A percentile compares a stretch with the other conserved stretches of the same genome.
Evolutionary conservation across 2,888 invertebrate species (phyloP).

Genomic region (Metopia argyrocephala): DNA sequence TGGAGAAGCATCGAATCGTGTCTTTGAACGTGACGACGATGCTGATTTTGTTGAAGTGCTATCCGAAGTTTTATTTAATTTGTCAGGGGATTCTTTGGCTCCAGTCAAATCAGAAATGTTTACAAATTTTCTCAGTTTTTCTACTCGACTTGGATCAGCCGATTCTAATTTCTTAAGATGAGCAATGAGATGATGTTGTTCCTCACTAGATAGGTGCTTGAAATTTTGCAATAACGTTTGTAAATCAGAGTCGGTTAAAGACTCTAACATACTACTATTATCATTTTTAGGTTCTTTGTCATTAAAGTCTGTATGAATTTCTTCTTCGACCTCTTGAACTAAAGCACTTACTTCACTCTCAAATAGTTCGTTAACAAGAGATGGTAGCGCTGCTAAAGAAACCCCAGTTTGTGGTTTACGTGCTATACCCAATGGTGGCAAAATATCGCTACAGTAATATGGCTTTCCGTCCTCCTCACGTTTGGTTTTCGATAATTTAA

Average conservation of each 20-base stretch:
- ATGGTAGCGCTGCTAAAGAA: conserved; percentile 65
- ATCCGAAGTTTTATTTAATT: conserved; percentile 45
- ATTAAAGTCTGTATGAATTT: conserved; percentile 69
- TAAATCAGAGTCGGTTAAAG: conserved; percentile 88
- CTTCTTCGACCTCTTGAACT: conserved; percentile 70
- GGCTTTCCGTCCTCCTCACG: conserved; percentile 65
- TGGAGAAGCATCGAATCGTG: conserved; percentile 59
- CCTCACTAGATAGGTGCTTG: conserved; percentile 88
- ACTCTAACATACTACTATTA: conserved; percentile 82
- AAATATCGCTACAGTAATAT: conserved; percentile 66
- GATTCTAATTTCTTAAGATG: conserved; percentile 90
- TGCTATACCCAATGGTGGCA: conserved; percentile 68
- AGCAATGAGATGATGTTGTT: conserved; percentile 89
- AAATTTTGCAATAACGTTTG: conserved; percentile 89
- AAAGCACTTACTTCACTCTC: conserved; percentile 70
- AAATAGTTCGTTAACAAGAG: conserved; percentile 68
- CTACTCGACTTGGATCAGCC: conserved; percentile 87
- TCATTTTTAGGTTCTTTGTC: conserved; percentile 68
- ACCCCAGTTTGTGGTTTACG: conserved; percentile 30
- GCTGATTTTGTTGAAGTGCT: conserved; percentile 28
- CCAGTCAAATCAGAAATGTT: conserved; percentile 79
- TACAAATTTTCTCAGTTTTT: conserved; percentile 87
- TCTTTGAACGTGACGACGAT: conserved; percentile 43
- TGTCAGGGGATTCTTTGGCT: conserved; percentile 37
- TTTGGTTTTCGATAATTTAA: conserved; percentile 81